Evolutionary conservation across 2,113 vertebrate species (phyloP), one percentile per base, ranked within the genome.

Genomic region (Psammodynastes pulverulentus): DNA sequence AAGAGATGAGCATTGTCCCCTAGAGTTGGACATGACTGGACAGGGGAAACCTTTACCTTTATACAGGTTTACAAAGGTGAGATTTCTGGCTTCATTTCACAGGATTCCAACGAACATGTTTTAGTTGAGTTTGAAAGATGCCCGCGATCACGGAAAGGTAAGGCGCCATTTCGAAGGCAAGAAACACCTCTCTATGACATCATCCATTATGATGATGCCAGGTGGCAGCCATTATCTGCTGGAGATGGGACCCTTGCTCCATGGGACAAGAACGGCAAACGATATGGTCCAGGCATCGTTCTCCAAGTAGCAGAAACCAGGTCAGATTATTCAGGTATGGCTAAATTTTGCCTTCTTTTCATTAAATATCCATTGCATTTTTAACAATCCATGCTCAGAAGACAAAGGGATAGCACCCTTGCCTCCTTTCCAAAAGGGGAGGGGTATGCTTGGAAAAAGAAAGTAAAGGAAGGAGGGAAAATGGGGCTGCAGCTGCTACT

Each of bases 231-330:
- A 6, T 93, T 97, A 10, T 87, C 93, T 91, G 91, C 95, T 39
- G 97, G 96, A 91, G 97, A 97, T 96, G 93, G 93, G 9, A 95
- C 97, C 84, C 89, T 97, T 92, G 97, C 97, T 72, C 97, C 95
- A 0, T 97, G 96, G 96, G 96, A 96, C 45, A 53, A 94, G 89
- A 45, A 58, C 46, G 93, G 91, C 26, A 89, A 94, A 39, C 90
- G 96, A 23, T 97, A 97, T 89, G 97, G 97, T 58, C 97, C 97
- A 24, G 97, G 95, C 87, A 97, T 95, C 24, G 96, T 97, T 90
- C 93, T 97, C 0, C 94, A 95, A 62, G 94, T 96, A 91, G 9
- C 49, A 87, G 96, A 96, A 94, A 94, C 8, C 54, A 87, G 92
- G 48, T 89, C 94, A 21, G 26, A 90, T 62, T 26, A 0, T 90